Percentiles rank a stretch among this genome's conserved stretches.
phyloP scores from a whole-genome alignment of 2,888 invertebrate genomes.

The Merodon equestris region DNA sequence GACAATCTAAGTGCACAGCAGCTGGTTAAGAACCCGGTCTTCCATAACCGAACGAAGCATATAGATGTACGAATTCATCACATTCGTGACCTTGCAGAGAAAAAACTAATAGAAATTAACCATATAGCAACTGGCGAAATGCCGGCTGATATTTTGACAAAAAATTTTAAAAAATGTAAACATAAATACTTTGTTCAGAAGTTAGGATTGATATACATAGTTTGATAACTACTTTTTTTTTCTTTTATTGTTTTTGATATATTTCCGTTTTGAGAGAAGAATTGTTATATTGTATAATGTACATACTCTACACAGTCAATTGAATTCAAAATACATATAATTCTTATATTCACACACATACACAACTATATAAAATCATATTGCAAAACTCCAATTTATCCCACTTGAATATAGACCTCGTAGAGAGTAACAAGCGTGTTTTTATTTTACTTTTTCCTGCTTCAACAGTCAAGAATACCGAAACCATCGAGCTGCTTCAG shows the following conservation, averaged over 20 bases:
- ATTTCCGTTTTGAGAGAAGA: constrained; percentile 13
- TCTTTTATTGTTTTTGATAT: not conserved
- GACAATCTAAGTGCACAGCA: too few relatives aligned
- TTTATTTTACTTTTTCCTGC: too few relatives aligned
- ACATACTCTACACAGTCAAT: not conserved
- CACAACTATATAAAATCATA: too few relatives aligned
- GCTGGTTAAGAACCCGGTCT: too few relatives aligned
- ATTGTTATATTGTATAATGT: constrained; percentile 8
- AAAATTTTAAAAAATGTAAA: not conserved
- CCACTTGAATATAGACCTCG: too few relatives aligned
- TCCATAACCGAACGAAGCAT: constrained; percentile 12
- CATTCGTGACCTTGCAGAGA: constrained; percentile 2
- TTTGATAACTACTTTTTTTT: constrained; percentile 1
- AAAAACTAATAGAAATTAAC: not conserved
- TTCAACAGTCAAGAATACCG: too few relatives aligned
- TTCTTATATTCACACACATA: too few relatives aligned
- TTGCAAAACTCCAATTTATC: too few relatives aligned
- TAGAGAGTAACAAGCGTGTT: too few relatives aligned
- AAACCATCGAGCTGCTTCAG: too few relatives aligned
- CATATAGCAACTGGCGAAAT: constrained; percentile 12
- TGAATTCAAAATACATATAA: too few relatives aligned
- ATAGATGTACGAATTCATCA: constrained; percentile 20
- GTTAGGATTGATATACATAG: constrained; percentile 10
- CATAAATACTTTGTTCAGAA: constrained; percentile 5
- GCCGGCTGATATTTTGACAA: constrained; percentile 7